phyloP scores from a whole-genome alignment of 2,797 vertebrate species.

The Clangula hyemalis region DNA sequence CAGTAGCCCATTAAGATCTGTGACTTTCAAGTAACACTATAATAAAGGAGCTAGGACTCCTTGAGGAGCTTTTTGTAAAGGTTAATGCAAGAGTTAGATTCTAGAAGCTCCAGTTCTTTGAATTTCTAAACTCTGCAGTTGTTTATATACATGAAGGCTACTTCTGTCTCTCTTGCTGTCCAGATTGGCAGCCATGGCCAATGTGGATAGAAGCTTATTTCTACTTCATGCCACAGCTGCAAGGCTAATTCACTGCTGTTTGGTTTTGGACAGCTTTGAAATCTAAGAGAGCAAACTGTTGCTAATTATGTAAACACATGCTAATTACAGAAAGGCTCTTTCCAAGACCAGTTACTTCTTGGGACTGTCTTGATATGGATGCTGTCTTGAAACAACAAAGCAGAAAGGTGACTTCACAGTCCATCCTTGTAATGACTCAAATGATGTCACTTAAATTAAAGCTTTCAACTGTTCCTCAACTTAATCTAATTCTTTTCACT shows the following conservation, averaged over 20 bases:
- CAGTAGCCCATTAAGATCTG: neutral
- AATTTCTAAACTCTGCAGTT: neutral
- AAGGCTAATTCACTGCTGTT: neutral
- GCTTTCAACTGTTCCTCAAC: no score
- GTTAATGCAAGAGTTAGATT: neutral
- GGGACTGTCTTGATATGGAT: neutral
- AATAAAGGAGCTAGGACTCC: neutral
- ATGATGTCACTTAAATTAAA: neutral
- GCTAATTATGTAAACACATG: neutral
- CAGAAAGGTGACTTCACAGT: neutral
- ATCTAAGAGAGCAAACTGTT: neutral
- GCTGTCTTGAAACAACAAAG: neutral
- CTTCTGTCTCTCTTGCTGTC: neutral
- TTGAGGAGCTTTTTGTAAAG: neutral
- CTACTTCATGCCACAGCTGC: neutral
- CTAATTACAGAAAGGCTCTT: neutral
- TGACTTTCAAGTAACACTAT: neutral
- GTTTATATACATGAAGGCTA: neutral
- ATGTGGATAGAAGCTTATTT: neutral
- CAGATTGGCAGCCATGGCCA: neutral
- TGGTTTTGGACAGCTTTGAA: neutral
- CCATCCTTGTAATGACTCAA: neutral
- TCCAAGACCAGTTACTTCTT: neutral
- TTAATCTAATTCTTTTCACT: neutral
- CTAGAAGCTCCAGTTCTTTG: neutral